A percentile compares a stretch with the other conserved stretches of the same genome.
Evolutionary conservation across 2,113 vertebrate species (phyloP).

Genomic region (Tupaia chinensis): DNA sequence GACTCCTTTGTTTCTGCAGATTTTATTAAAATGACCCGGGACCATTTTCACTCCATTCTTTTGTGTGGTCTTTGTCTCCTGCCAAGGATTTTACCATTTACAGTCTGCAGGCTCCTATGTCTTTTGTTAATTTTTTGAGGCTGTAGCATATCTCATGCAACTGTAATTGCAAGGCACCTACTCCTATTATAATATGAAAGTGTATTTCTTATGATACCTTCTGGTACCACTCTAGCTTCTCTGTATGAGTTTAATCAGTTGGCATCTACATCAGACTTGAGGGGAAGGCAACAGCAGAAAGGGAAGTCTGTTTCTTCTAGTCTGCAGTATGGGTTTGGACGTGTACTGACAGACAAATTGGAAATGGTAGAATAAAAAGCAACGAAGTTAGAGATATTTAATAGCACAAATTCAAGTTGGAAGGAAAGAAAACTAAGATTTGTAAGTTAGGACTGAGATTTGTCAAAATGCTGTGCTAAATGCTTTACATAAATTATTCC

Average conservation of each 20-base stretch:
- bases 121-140: slow-evolving; percentile 15
- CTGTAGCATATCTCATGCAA: background rate
- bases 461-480: background rate
- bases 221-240: background rate
- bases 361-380: background rate
- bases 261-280: background rate
- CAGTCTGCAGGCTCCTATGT: background rate
- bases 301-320: background rate
- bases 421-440: background rate
- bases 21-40: background rate
- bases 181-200: background rate
- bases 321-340: background rate
- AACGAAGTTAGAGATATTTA: background rate
- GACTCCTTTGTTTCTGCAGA: background rate
- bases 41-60: background rate
- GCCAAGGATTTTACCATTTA: slow-evolving; percentile 18
- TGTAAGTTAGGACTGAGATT: background rate
- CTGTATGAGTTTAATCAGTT: background rate
- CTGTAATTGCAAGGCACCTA: slow-evolving; percentile 13
- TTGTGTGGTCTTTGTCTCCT: slow-evolving; percentile 41
- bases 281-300: background rate
- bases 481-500: slow-evolving; percentile 35
- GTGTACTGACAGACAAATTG: background rate
- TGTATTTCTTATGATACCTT: background rate
- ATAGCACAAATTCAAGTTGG: background rate